Conservation (phyloP, 1,140 invertebrate species). For the Platyscapa corneri region DNA sequence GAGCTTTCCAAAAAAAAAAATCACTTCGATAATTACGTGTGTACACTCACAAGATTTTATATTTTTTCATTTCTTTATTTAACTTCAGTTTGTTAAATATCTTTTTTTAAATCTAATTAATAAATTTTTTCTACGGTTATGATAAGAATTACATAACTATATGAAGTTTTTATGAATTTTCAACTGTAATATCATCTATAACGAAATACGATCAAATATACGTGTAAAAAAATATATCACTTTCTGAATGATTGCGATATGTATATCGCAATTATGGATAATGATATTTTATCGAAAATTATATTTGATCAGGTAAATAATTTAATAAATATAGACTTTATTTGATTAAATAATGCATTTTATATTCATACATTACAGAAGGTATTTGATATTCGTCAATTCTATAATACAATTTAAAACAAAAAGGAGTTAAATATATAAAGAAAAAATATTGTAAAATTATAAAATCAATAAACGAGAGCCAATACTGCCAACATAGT, state of each 20-base stretch:
- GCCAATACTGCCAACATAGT: slow-evolving; percentile 39
- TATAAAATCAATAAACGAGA: slow-evolving; percentile 20
- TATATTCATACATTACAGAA: background rate
- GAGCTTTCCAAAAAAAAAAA: background rate
- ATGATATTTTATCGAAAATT: slow-evolving; percentile 9
- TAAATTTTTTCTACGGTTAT: background rate
- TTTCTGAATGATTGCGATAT: background rate
- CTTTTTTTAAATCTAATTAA: background rate
- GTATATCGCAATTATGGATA: background rate
- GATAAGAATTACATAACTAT: background rate
- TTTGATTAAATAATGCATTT: background rate
- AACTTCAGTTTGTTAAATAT: background rate
- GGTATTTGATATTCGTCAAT: slow-evolving; percentile 27
- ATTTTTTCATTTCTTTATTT: slow-evolving; percentile 5
- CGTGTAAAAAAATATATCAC: background rate
- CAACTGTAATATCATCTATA: background rate
- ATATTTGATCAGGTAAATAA: slow-evolving; percentile 12
- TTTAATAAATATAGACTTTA: slow-evolving; percentile 6
- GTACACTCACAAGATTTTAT: background rate
- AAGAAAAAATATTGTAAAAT: background rate
- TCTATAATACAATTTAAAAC: slow-evolving; percentile 4
- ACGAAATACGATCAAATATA: background rate
- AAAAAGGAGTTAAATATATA: slow-evolving; percentile 1
- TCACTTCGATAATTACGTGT: background rate
- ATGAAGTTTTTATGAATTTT: no score